Conservation (phyloP, 2,888 invertebrate species). For the Campaea margaritaria region DNA sequence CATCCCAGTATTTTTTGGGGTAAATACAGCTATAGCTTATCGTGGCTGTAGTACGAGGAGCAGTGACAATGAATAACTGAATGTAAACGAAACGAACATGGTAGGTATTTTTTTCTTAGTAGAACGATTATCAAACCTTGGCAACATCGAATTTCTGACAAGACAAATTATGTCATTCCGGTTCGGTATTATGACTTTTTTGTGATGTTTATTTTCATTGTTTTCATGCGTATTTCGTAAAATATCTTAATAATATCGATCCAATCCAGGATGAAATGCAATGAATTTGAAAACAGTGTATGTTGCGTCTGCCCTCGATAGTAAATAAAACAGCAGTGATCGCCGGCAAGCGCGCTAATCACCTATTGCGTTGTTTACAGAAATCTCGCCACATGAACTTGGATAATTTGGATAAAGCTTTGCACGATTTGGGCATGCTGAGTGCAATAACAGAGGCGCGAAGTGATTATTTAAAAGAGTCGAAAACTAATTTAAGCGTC, state of each 20-base stretch:
- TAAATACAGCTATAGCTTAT: too few relatives aligned
- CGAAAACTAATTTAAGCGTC: constrained; percentile 75
- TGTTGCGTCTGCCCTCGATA: constrained; percentile 43
- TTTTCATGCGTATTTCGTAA: constrained; percentile 65
- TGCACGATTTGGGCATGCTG: constrained; percentile 87
- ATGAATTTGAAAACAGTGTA: constrained; percentile 72
- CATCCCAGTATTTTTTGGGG: too few relatives aligned
- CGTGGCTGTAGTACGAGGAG: too few relatives aligned
- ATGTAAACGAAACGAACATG: too few relatives aligned
- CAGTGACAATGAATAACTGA: too few relatives aligned
- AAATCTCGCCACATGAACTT: constrained; percentile 79
- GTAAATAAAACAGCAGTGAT: constrained; percentile 29
- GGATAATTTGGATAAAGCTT: constrained; percentile 84
- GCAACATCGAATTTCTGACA: too few relatives aligned
- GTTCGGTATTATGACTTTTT: constrained; percentile 70
- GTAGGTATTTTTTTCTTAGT: too few relatives aligned
- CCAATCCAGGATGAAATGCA: constrained; percentile 74
- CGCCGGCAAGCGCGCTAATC: constrained; percentile 44
- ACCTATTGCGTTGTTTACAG: constrained; percentile 70
- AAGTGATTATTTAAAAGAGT: constrained; percentile 84
- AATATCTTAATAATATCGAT: constrained; percentile 47
- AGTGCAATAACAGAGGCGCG: constrained; percentile 85
- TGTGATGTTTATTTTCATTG: constrained; percentile 83
- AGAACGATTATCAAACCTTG: too few relatives aligned
- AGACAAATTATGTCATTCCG: constrained; percentile 27